Base-by-base conservation (phyloP, 2,113 vertebrate species). In the Turnix velox region DNA sequence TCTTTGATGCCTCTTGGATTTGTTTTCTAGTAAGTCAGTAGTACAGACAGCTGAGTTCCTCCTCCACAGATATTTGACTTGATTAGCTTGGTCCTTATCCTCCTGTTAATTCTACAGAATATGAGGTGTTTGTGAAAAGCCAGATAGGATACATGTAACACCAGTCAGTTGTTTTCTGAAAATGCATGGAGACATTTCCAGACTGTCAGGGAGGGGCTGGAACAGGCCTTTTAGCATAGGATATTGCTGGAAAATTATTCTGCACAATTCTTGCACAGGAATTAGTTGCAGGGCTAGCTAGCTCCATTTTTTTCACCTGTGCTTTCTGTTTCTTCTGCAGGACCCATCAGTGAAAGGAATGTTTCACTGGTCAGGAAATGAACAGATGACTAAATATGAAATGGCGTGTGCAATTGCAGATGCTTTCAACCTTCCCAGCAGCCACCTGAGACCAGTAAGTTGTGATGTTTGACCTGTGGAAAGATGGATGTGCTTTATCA, bases 361-460 rank as follows among this genome's bases (percentile, higher is more conserved):
- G 23, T 99, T 99, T 93, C 99, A 99, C 92, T 99, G 98, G 97
- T 99, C 99, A 37, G 98, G 98, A 37, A 99, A 98, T 33, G 98
- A 99, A 55, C 98, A 99, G 96, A 99, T 99, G 99, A 99, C 99
- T 6, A 99, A 99, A 86, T 99, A 99, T 79, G 98, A 99, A 95
- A 99, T 99, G 95, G 98, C 98, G 0, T 98, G 99, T 72, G 98
- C 98, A 10, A 99, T 99, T 37, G 99, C 99, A 46, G 98, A 99
- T 52, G 98, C 98, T 59, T 99, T 99, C 97, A 99, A 98, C 92
- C 98, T 99, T 72, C 98, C 99, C 51, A 98, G 98, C 96, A 98
- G 97, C 80, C 99, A 99, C 90, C 94, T 99, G 59, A 97, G 99
- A 87, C 98, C 99, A 63, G 99, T 99, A 97, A 98, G 98, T 97